These are phyloP conservation scores for Diuraphis noxia DNA, from an alignment of 1,140 invertebrate genomes.

Conservation along the genomic window DNA sequence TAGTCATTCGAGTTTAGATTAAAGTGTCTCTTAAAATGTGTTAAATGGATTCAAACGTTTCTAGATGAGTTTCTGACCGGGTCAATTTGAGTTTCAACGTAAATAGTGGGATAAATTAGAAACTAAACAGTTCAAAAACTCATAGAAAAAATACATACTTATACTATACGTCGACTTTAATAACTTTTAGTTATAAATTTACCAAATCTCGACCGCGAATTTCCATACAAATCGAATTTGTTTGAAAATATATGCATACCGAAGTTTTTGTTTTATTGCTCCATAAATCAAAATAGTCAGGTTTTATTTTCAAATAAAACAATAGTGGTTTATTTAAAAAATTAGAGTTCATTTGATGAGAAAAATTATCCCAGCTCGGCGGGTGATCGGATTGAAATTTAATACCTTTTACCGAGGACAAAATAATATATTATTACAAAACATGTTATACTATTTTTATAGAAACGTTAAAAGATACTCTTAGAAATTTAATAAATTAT, in stretches of 20 bases:
- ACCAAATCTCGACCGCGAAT: slow-evolving; percentile 11
- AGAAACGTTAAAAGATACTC: neutral
- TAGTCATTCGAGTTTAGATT: neutral
- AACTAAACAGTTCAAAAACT: neutral
- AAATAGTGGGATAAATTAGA: neutral
- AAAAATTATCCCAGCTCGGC: neutral
- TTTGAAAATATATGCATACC: slow-evolving; percentile 12
- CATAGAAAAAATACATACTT: neutral
- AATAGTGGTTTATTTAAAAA: slow-evolving; percentile 7
- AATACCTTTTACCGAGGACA: slow-evolving; percentile 2
- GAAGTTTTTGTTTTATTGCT: slow-evolving; percentile 21
- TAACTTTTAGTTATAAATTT: slow-evolving; percentile 24
- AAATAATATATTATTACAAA: no score
- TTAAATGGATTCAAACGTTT: slow-evolving; percentile 19
- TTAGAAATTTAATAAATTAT: neutral
- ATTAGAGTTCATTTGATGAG: neutral
- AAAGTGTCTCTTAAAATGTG: neutral
- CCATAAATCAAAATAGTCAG: slow-evolving; percentile 18
- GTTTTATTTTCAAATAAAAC: slow-evolving; percentile 25
- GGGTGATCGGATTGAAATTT: slow-evolving; percentile 20
- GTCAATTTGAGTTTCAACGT: neutral
- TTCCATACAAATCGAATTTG: slow-evolving; percentile 20
- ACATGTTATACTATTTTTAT: neutral
- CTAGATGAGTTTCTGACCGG: neutral
- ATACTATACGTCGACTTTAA: slow-evolving; percentile 21